Conservation (phyloP, 2,888 invertebrate genomes). For the Agrilus cyanescens region DNA sequence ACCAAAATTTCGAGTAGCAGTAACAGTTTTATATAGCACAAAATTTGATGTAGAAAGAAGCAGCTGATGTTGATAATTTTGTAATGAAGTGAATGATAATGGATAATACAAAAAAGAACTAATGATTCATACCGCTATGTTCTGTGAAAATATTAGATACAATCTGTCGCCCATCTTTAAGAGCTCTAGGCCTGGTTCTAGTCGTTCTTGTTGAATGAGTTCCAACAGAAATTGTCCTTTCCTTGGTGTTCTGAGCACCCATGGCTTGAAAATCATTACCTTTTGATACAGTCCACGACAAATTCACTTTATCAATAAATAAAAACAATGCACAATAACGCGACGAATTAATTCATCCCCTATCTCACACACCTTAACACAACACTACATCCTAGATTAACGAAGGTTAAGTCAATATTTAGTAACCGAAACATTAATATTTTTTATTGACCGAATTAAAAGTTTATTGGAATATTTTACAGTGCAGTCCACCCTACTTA, state of each 20-base stretch:
- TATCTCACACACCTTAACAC: constrained; percentile 19
- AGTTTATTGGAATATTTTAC: constrained; percentile 22
- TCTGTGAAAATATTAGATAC: constrained; percentile 90
- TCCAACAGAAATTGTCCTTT: constrained; percentile 64
- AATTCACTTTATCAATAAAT: constrained; percentile 25
- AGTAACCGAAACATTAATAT: constrained; percentile 8
- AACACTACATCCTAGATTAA: constrained; percentile 1
- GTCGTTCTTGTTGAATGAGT: constrained; percentile 60
- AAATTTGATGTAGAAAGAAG: too few relatives aligned
- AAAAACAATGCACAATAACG: too few relatives aligned
- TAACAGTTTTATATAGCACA: too few relatives aligned
- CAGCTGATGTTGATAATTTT: too few relatives aligned
- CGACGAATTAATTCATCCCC: constrained; percentile 17
- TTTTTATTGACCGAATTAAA: constrained; percentile 23
- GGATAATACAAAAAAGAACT: constrained; percentile 2
- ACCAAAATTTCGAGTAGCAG: too few relatives aligned
- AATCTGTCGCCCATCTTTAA: constrained; percentile 73
- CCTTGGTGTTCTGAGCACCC: constrained; percentile 92
- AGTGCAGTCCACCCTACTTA: constrained; percentile 34
- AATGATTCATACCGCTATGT: constrained; percentile 69
- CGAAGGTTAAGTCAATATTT: constrained; percentile 6
- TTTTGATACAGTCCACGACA: constrained; percentile 25
- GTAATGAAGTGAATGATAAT: too few relatives aligned
- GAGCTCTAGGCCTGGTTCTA: constrained; percentile 61
- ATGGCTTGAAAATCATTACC: constrained; percentile 40